Percentiles rank a stretch among this genome's conserved stretches.
These are phyloP conservation scores for Sitta europaea DNA, from an alignment of 2,113 vertebrate species.

Conservation along the genomic window DNA sequence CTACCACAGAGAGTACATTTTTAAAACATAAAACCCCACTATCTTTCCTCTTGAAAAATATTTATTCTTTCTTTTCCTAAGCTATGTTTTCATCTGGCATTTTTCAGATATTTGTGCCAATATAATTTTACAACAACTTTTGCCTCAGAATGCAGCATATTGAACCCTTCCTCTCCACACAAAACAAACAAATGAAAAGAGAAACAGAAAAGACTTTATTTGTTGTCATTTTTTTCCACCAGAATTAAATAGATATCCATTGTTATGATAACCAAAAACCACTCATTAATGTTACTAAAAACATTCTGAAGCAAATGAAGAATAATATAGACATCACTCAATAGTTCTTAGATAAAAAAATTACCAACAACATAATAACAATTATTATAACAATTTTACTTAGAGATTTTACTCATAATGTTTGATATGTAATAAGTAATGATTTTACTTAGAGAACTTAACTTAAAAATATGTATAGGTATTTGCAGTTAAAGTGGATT, in stretches of 20 bases:
- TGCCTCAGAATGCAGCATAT: neutral
- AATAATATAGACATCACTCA: neutral
- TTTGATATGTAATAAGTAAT: neutral
- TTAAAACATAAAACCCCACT: neutral
- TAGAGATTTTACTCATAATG: neutral
- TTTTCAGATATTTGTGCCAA: slow-evolving; percentile 48
- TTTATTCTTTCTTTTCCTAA: slow-evolving; percentile 40
- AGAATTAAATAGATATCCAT: slow-evolving; percentile 3
- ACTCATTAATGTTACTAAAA: neutral
- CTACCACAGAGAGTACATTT: neutral
- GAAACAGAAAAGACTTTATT: slow-evolving; percentile 10
- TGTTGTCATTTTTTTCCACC: neutral
- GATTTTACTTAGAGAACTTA: neutral
- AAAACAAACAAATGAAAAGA: slow-evolving; percentile 39
- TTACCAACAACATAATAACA: neutral
- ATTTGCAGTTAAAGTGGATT: neutral
- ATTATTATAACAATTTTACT: neutral
- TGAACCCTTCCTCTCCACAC: slow-evolving; percentile 32
- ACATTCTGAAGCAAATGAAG: neutral
- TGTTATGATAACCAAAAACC: slow-evolving; percentile 9
- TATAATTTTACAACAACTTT: slow-evolving; percentile 55
- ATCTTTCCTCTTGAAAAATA: slow-evolving; percentile 25
- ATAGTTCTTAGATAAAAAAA: neutral
- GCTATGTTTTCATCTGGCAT: slow-evolving; percentile 33
- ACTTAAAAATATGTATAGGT: too few relatives aligned